Evolutionary conservation across 2,888 invertebrate genomes (phyloP), one percentile per base, ranked within the genome.

Genomic region (Hydraecia micacea): DNA sequence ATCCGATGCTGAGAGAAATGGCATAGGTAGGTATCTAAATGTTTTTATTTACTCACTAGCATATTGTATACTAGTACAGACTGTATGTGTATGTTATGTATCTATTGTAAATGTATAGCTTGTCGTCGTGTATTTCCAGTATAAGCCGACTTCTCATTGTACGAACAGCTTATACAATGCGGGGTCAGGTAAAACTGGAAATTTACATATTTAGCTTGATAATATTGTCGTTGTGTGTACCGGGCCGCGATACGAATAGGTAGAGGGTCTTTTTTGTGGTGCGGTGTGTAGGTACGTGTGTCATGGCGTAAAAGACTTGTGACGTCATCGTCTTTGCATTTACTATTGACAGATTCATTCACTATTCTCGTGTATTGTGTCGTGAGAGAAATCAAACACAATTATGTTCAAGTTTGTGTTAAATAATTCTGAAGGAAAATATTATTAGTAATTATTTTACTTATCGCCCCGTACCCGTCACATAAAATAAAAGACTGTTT

Each of bases 1-100:
- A 18, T 55, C 77, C 15, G 21, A n/a, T 28, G 80, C 63, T 28
- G 78, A 83, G 69, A 83, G 25, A 25, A 65, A 28, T 32, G 68
- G 68, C 11, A 65, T 69, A 58, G 18, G 80, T 78, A 46, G 42
- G 77, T 77, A 15, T 32, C n/a, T 42, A 32, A 21, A 28, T 55
- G 15, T n/a, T 39, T 66, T 52, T 62, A 36, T 52, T 52, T 52
- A 15, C 6, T 36, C 11, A 8, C 1, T 28, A 18, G 18, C n/a
- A n/a, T n/a, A n/a, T n/a, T n/a, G n/a, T n/a, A n/a, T n/a, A n/a
- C n/a, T n/a, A n/a, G n/a, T n/a, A n/a, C n/a, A n/a, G n/a, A n/a
- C n/a, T n/a, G n/a, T n/a, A n/a, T n/a, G n/a, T n/a, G n/a, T n/a
- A n/a, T n/a, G n/a, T n/a, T n/a, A n/a, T n/a, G n/a, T n/a, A n/a